These are phyloP conservation scores for Luehdorfia chinensis DNA, from an alignment of 1,140 invertebrate species.

Conservation along the genomic window DNA sequence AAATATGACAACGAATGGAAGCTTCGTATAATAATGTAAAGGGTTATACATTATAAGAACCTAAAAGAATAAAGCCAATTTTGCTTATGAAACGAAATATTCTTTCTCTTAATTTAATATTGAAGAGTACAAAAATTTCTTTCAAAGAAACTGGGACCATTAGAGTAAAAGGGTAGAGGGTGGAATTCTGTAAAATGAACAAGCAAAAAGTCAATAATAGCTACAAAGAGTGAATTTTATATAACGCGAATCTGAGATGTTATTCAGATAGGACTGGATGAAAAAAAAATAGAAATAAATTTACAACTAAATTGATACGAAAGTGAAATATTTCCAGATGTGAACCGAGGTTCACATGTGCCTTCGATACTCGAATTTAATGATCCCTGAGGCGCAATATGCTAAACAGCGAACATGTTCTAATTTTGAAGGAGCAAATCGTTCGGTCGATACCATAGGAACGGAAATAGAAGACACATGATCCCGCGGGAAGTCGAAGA, in stretches of 20 bases:
- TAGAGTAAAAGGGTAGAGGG: slow-evolving; percentile 17
- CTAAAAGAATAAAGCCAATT: slow-evolving; percentile 10
- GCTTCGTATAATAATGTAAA: neutral
- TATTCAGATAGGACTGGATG: neutral
- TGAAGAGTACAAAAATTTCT: slow-evolving; percentile 17
- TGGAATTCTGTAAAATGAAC: slow-evolving; percentile 15
- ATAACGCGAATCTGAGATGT: neutral
- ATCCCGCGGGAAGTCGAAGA: slow-evolving; percentile 69
- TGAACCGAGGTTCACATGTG: slow-evolving; percentile 51
- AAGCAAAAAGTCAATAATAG: slow-evolving; percentile 16
- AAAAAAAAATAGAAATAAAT: neutral
- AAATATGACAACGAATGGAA: neutral
- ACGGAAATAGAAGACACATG: slow-evolving; percentile 75
- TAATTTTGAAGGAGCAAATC: slow-evolving; percentile 71
- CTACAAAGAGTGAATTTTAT: slow-evolving; percentile 5
- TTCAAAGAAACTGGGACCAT: slow-evolving; percentile 13
- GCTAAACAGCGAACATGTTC: slow-evolving; percentile 73
- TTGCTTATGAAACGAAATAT: slow-evolving; percentile 17
- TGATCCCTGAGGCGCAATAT: slow-evolving; percentile 62
- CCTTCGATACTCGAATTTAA: slow-evolving; percentile 49
- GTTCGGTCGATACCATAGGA: slow-evolving; percentile 57
- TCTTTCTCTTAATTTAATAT: slow-evolving; percentile 18
- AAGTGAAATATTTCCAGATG: slow-evolving; percentile 46
- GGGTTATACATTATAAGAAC: slow-evolving; percentile 10
- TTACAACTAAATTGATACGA: neutral